Conservation (phyloP, 1,140 invertebrate genomes). For the Bombus pascuorum region DNA sequence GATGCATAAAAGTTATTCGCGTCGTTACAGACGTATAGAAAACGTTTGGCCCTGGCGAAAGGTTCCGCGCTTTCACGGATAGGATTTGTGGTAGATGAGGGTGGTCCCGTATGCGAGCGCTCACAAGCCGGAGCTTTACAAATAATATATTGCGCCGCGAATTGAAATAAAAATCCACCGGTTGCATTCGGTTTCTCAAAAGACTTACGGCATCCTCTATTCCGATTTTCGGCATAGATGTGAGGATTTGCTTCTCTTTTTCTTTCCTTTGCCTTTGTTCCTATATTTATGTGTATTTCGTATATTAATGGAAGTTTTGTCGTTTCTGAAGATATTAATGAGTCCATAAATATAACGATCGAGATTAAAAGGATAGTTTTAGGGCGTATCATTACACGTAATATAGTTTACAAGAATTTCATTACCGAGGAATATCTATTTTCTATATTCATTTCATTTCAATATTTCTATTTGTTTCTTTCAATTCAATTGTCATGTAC, state of each 20-base stretch:
- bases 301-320: background rate
- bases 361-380: too few species aligned
- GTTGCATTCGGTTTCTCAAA: constrained; percentile 72
- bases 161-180: constrained; percentile 80
- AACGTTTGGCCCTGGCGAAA: constrained; percentile 64
- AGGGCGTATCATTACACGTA: too few species aligned
- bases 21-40: constrained; percentile 70
- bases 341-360: too few species aligned
- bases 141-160: constrained; percentile 72
- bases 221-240: constrained; percentile 28
- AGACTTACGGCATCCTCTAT: constrained; percentile 66
- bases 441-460: too few species aligned
- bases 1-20: constrained; percentile 65
- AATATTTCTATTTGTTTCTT: too few species aligned
- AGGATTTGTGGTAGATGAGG: constrained; percentile 58
- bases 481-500: too few species aligned
- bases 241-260: background rate
- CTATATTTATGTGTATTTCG: background rate
- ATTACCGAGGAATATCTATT: too few species aligned
- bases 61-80: constrained; percentile 49
- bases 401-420: too few species aligned
- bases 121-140: constrained; percentile 41
- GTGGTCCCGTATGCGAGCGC: constrained; percentile 24
- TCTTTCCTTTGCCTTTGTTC: background rate
- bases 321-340: background rate